Conservation (phyloP, 2,797 vertebrate species). For the Tarsius wallacei region DNA sequence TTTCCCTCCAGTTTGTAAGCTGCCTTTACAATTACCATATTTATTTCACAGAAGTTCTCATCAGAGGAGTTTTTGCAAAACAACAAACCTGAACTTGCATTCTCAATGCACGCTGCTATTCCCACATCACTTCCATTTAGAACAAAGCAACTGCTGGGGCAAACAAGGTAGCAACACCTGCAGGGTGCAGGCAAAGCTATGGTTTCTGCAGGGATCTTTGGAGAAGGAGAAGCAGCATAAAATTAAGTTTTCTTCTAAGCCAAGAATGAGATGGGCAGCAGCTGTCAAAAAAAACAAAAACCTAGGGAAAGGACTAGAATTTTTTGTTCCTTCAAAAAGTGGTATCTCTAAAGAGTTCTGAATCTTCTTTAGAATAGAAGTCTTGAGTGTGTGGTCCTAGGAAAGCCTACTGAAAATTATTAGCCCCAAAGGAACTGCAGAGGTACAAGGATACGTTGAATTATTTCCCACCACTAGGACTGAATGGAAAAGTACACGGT, state of each 20-base stretch:
- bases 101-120: not conserved
- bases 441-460: not conserved
- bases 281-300: too few relatives aligned
- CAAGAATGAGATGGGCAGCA: too few relatives aligned
- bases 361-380: not conserved
- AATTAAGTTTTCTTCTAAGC: too few relatives aligned
- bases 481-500: not conserved
- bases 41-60: conserved; percentile 3
- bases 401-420: not conserved
- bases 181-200: too few relatives aligned
- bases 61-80: not conserved
- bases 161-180: too few relatives aligned
- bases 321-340: not conserved
- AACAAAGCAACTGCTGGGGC: too few relatives aligned
- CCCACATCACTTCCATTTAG: too few relatives aligned
- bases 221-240: too few relatives aligned
- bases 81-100: not conserved
- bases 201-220: too few relatives aligned
- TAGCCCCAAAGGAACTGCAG: not conserved
- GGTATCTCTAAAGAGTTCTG: not conserved
- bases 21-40: not conserved
- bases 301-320: not conserved
- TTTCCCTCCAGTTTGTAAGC: not conserved
- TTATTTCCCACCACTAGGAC: not conserved
- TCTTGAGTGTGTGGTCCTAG: not conserved